Evolutionary conservation across 2,113 vertebrate species (phyloP).

Genomic region (Uria aalge): DNA sequence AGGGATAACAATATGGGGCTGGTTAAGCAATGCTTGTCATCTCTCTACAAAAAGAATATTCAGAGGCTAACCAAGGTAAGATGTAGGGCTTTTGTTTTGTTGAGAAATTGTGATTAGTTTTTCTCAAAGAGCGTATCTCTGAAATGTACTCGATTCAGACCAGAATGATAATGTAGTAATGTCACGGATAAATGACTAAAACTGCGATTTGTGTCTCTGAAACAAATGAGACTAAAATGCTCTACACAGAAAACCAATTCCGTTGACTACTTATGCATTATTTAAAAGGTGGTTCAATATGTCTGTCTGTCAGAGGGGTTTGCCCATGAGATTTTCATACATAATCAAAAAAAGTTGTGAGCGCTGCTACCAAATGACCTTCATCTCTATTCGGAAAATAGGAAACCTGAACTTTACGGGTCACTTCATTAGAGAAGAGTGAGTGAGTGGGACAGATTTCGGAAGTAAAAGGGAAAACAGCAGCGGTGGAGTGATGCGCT

Average conservation of each 20-base stretch:
- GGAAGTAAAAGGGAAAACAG: not conserved
- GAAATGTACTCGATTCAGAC: not conserved
- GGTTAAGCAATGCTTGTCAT: conserved; percentile 97
- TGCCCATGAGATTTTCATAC: not conserved
- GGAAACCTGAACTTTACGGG: not conserved
- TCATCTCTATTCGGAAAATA: not conserved
- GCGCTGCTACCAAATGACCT: not conserved
- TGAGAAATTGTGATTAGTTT: not conserved
- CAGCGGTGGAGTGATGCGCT: not conserved
- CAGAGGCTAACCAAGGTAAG: conserved; percentile 97
- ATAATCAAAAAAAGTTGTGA: not conserved
- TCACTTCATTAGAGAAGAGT: not conserved
- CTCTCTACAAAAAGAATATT: conserved; percentile 99
- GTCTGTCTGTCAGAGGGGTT: not conserved
- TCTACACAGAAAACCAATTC: not conserved
- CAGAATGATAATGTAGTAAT: not conserved
- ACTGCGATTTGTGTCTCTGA: not conserved
- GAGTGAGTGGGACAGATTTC: not conserved
- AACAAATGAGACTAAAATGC: not conserved
- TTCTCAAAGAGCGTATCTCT: not conserved
- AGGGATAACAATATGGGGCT: conserved; percentile 96
- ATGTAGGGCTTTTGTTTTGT: not conserved
- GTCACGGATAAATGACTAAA: not conserved
- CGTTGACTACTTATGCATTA: not conserved
- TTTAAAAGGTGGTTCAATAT: not conserved